phyloP scores from a whole-genome alignment of 2,113 vertebrate genomes.

The Phycodurus eques region DNA sequence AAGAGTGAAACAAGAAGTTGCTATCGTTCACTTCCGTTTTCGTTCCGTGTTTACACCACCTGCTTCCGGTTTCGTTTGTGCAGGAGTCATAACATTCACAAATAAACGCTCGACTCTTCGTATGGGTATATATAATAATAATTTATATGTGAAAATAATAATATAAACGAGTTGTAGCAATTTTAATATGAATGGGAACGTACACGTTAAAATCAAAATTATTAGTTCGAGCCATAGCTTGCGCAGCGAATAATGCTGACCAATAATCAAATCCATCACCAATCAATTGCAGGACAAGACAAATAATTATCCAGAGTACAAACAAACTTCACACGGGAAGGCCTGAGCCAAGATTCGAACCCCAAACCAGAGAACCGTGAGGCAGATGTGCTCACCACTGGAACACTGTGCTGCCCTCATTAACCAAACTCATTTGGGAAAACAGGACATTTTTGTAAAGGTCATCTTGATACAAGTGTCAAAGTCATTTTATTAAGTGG shows the following conservation, averaged over 20 bases:
- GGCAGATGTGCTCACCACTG: too few species aligned
- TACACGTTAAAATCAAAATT: not conserved
- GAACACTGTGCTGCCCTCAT: too few species aligned
- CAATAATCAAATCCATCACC: not conserved
- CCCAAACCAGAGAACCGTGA: too few species aligned
- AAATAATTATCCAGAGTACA: too few species aligned
- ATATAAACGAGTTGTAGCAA: not conserved
- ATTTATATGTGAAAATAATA: too few species aligned
- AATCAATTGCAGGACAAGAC: too few species aligned
- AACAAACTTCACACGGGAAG: too few species aligned
- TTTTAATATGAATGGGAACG: not conserved
- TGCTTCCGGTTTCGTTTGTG: not conserved
- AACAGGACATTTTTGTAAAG: not conserved
- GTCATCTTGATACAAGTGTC: not conserved
- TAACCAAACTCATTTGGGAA: not conserved
- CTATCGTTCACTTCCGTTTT: conserved; percentile 32
- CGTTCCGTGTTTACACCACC: not conserved
- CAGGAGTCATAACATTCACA: not conserved
- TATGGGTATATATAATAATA: not conserved
- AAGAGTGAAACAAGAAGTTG: not conserved
- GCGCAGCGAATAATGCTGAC: not conserved
- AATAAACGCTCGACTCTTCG: not conserved
- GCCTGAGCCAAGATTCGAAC: too few species aligned
- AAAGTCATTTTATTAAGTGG: not conserved
- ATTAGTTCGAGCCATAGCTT: not conserved